These are phyloP conservation scores for Chionis minor DNA, from an alignment of 2,113 vertebrate species.

Conservation along the genomic window DNA sequence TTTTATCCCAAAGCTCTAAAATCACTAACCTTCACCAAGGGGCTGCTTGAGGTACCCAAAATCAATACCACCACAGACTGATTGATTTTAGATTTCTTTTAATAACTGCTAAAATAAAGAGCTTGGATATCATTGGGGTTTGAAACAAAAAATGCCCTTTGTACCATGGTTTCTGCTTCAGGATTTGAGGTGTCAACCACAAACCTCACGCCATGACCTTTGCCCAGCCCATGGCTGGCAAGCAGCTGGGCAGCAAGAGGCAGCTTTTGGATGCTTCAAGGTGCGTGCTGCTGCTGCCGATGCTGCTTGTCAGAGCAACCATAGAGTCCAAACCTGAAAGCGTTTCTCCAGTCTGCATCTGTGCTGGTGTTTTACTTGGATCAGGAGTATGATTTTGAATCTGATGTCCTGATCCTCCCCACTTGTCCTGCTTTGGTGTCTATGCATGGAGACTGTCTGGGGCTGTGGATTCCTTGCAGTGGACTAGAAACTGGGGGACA, in stretches of 20 bases:
- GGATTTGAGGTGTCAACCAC: not conserved
- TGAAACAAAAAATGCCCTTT: not conserved
- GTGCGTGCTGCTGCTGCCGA: not conserved
- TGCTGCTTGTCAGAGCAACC: not conserved
- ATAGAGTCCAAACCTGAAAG: not conserved
- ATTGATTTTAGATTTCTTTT: not conserved
- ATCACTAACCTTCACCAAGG: not conserved
- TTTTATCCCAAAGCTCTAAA: not conserved
- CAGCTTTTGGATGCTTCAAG: not conserved
- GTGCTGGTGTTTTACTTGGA: not conserved
- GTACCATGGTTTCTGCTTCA: not conserved
- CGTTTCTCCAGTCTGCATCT: not conserved
- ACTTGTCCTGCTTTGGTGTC: not conserved
- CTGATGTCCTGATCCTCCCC: not conserved
- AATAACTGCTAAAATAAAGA: not conserved
- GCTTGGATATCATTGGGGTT: not conserved
- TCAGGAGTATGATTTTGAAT: not conserved
- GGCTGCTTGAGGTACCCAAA: not conserved
- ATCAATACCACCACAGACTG: not conserved
- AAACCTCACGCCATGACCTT: rapidly evolving
- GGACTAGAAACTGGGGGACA: not conserved
- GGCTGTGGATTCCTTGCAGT: not conserved
- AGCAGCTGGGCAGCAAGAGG: not conserved
- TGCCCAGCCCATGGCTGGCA: rapidly evolving
- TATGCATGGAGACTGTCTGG: not conserved